Percentiles rank a stretch among this genome's conserved stretches.
Evolutionary conservation across 2,113 vertebrate species (phyloP).

Genomic region (Acinonyx jubatus): DNA sequence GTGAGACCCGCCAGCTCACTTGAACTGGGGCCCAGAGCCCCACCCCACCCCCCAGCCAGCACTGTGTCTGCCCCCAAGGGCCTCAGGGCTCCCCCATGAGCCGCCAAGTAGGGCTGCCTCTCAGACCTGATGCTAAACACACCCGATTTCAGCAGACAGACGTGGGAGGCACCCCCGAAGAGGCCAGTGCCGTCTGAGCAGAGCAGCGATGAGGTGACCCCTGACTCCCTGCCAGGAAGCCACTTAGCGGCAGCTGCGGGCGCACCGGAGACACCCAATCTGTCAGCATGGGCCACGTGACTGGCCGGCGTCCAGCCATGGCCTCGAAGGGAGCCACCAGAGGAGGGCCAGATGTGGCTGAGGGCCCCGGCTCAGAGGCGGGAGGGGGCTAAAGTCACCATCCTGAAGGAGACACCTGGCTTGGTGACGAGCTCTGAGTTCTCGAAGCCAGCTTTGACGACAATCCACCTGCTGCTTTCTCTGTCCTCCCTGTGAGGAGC

Average conservation of each 20-base stretch:
- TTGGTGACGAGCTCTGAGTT: background rate
- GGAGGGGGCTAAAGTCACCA: background rate
- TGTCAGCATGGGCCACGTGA: slow-evolving; percentile 30
- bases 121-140: background rate
- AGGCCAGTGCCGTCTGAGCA: slow-evolving; percentile 3
- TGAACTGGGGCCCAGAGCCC: background rate
- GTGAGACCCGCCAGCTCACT: accelerated
- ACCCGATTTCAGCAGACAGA: background rate
- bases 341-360: background rate
- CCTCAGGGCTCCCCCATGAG: background rate
- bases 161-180: slow-evolving; percentile 1
- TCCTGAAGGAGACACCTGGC: background rate
- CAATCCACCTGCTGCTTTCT: background rate
- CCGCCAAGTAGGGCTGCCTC: background rate
- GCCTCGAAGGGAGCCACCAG: background rate
- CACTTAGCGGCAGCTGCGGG: slow-evolving; percentile 66
- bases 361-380: background rate
- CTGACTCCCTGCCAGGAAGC: slow-evolving; percentile 70
- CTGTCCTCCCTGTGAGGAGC: background rate
- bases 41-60: background rate
- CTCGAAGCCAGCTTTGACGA: background rate
- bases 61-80: background rate
- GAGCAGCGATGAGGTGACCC: slow-evolving; percentile 63
- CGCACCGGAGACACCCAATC: slow-evolving; percentile 64
- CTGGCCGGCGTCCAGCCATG: background rate